Conservation (phyloP, 1,140 invertebrate genomes). For the Drosophila athabasca region DNA sequence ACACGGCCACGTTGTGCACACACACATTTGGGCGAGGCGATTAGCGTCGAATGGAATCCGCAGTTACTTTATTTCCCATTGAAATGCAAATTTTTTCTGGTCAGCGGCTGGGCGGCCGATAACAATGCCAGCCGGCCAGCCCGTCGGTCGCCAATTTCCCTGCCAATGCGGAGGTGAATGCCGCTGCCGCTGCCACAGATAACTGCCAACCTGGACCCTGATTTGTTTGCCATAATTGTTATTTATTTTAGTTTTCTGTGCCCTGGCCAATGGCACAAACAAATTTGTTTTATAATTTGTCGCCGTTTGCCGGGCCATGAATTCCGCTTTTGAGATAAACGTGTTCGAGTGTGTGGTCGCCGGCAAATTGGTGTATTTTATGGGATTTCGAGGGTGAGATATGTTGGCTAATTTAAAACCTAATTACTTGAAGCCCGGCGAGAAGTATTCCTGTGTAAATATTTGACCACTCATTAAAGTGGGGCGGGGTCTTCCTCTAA, state of each 20-base stretch:
- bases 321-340: conserved; percentile 36
- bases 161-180: conserved; percentile 27
- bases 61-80: conserved; percentile 67
- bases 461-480: conserved; percentile 59
- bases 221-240: conserved; percentile 63
- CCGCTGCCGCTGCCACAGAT: not conserved
- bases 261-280: conserved; percentile 4
- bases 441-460: conserved; percentile 42
- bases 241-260: conserved; percentile 56
- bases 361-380: conserved; percentile 17
- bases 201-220: conserved; percentile 27
- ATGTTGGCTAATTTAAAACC: conserved; percentile 44
- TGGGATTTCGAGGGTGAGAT: conserved; percentile 6
- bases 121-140: conserved; percentile 43
- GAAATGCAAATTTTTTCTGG: conserved; percentile 49
- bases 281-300: conserved; percentile 57
- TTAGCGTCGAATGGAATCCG: conserved; percentile 62
- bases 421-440: conserved; percentile 52
- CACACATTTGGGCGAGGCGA: conserved; percentile 40
- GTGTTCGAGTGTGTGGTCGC: not conserved
- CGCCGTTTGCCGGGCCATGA: conserved; percentile 25
- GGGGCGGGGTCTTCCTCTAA: not conserved
- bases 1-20: not conserved
- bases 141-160: conserved; percentile 38
- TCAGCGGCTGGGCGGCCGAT: conserved; percentile 24